Evolutionary conservation across 1,140 invertebrate species (phyloP).

Genomic region (Semibalanus balanoides): DNA sequence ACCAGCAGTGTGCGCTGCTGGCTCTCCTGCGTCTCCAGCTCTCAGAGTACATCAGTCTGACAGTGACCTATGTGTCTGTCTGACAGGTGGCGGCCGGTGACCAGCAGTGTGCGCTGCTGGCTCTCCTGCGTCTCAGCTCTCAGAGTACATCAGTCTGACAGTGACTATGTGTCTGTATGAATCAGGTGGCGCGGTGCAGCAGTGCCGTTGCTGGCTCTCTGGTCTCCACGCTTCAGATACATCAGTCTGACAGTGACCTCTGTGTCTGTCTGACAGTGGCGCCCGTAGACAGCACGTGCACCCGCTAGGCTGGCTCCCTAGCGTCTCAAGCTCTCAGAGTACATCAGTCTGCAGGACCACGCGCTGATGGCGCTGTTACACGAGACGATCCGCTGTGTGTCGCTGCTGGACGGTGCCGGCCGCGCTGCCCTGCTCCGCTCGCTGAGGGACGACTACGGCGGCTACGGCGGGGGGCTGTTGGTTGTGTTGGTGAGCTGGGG

Average conservation of each 20-base stretch:
- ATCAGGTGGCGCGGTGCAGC: slow-evolving; percentile 26
- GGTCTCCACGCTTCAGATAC: slow-evolving; percentile 77
- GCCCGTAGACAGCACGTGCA: too few relatives aligned
- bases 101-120: slow-evolving; percentile 50
- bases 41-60: slow-evolving; percentile 72
- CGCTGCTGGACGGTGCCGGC: slow-evolving; percentile 24
- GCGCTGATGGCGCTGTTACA: slow-evolving; percentile 70
- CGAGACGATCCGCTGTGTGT: slow-evolving; percentile 66
- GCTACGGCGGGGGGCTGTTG: slow-evolving; percentile 67
- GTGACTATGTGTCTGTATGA: too few relatives aligned
- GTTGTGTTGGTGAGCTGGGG: slow-evolving; percentile 62
- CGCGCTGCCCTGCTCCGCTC: slow-evolving; percentile 59
- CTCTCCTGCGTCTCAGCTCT: slow-evolving; percentile 67
- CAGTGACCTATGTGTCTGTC: too few relatives aligned
- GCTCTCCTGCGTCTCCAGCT: slow-evolving; percentile 64
- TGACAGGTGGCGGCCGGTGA: slow-evolving; percentile 14
- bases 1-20: slow-evolving; percentile 50
- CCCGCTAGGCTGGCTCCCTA: slow-evolving; percentile 54
- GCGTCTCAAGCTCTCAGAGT: slow-evolving; percentile 68
- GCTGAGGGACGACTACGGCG: slow-evolving; percentile 64
- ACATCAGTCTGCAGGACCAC: slow-evolving; percentile 67
- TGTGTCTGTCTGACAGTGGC: too few relatives aligned
- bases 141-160: slow-evolving; percentile 74
- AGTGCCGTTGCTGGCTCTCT: slow-evolving; percentile 52
- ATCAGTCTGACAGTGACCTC: too few relatives aligned